Conservation (phyloP, 2,888 invertebrate species). For the Carterocephalus palaemon region DNA sequence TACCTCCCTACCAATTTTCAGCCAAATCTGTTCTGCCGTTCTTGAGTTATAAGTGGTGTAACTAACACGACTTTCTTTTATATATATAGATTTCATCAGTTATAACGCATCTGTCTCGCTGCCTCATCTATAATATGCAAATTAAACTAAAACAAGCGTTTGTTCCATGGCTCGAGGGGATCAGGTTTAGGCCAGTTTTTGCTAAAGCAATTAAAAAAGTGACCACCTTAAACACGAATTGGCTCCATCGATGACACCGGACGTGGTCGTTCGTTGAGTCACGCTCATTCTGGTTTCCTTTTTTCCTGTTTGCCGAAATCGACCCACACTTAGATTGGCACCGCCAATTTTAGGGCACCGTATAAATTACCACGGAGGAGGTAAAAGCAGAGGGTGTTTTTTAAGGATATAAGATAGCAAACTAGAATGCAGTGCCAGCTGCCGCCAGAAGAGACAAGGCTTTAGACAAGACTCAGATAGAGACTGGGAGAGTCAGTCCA, state of each 20-base stretch:
- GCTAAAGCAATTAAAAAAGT: constrained; percentile 1
- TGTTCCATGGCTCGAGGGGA: constrained; percentile 4
- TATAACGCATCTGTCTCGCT: no score
- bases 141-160: constrained; percentile 9
- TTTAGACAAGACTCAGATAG: no score
- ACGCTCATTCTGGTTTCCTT: constrained; percentile 7
- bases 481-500: no score
- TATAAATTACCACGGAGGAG: not conserved
- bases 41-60: no score
- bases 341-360: not conserved
- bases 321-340: not conserved
- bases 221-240: constrained; percentile 1
- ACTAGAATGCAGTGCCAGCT: no score
- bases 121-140: no score
- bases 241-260: constrained; percentile 8
- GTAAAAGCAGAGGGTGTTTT: not conserved
- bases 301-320: constrained; percentile 10
- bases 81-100: no score
- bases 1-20: no score
- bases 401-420: no score
- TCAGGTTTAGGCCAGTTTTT: constrained; percentile 9
- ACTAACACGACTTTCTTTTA: no score
- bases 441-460: no score
- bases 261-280: constrained; percentile 18
- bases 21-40: no score